A percentile compares a stretch with the other conserved stretches of the same genome.
Conservation (phyloP, 2,888 invertebrate species). For the Chymomyza caudatula region DNA sequence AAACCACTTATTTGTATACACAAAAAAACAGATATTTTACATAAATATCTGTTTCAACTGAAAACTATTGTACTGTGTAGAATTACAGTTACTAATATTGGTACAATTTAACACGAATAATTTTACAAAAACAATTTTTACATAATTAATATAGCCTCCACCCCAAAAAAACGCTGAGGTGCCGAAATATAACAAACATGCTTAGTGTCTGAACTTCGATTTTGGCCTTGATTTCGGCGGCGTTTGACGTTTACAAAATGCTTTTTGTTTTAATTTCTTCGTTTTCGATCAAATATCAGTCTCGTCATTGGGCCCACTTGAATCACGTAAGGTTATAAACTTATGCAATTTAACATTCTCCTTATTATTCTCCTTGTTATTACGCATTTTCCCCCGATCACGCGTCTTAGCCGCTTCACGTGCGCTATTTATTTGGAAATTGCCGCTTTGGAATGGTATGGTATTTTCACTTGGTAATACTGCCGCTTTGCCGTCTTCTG, state of each 20-base stretch:
- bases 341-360: conserved; percentile 66
- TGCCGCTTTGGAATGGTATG: conserved; percentile 70
- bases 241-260: conserved; percentile 45
- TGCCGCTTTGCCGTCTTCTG: conserved; percentile 11
- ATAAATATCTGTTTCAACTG: neutral
- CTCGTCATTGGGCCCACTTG: conserved; percentile 71
- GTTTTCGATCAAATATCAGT: conserved; percentile 67
- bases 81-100: neutral
- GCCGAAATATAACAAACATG: conserved; percentile 35
- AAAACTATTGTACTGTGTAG: neutral
- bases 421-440: conserved; percentile 51
- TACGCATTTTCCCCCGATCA: conserved; percentile 21
- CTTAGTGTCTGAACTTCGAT: conserved; percentile 54
- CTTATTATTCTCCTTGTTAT: conserved; percentile 41
- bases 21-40: neutral
- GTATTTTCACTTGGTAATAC: conserved; percentile 58
- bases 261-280: conserved; percentile 24
- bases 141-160: conserved; percentile 55
- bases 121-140: conserved; percentile 58
- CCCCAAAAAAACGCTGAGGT: conserved; percentile 59
- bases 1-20: neutral
- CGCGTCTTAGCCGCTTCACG: neutral
- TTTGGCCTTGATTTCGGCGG: conserved; percentile 47
- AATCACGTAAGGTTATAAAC: conserved; percentile 57
- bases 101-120: conserved; percentile 23